phyloP scores from a whole-genome alignment of 2,888 invertebrate genomes.

The Plebejus argus region DNA sequence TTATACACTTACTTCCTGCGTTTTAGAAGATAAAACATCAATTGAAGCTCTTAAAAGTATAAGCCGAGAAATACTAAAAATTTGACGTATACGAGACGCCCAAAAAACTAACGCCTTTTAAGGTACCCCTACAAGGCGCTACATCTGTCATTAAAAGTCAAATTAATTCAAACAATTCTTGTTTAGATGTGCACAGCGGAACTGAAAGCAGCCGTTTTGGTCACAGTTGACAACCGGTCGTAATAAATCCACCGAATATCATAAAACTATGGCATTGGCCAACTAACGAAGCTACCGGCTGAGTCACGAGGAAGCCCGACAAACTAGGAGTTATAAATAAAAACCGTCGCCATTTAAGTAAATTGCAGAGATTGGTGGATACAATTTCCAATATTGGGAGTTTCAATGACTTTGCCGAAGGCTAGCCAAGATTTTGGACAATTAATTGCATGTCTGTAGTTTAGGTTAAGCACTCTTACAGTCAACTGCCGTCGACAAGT shows the following conservation, averaged over 20 bases:
- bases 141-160: background rate
- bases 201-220: conserved; percentile 17
- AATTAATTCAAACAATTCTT: background rate
- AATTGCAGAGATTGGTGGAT: background rate
- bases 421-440: background rate
- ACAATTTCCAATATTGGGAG: background rate
- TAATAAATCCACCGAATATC: conserved; percentile 22
- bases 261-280: background rate
- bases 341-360: background rate
- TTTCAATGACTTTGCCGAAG: background rate
- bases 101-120: background rate
- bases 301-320: conserved; percentile 17
- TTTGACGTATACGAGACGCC: background rate
- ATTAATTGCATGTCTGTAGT: background rate
- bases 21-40: background rate
- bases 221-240: conserved; percentile 15
- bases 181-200: conserved; percentile 5
- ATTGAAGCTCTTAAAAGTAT: background rate
- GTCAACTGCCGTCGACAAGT: too few species aligned
- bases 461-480: too few species aligned
- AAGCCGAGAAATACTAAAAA: background rate
- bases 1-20: background rate
- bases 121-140: background rate
- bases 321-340: background rate
- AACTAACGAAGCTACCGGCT: background rate